A percentile compares a stretch with the other conserved stretches of the same genome.
Evolutionary conservation across 2,113 vertebrate species (phyloP).

Genomic region (Pyrgilauda ruficollis): DNA sequence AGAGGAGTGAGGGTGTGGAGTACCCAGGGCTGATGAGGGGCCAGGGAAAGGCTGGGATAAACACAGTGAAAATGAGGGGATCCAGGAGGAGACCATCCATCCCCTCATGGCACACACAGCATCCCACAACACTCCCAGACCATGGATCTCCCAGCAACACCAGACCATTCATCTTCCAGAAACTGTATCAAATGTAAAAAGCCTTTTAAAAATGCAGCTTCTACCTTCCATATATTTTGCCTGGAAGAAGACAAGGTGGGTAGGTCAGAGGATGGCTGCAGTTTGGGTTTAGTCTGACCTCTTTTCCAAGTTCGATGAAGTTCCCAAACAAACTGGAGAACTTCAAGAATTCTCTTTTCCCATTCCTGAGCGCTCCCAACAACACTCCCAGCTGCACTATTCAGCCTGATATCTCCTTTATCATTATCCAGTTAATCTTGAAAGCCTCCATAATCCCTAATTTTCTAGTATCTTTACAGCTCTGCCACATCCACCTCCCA

Average conservation of each 20-base stretch:
- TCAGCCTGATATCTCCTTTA: neutral
- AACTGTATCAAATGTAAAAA: rapidly evolving
- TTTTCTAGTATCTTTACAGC: neutral
- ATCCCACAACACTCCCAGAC: rapidly evolving
- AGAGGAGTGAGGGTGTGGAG: neutral
- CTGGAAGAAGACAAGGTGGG: neutral
- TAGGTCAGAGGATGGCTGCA: neutral
- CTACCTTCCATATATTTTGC: neutral
- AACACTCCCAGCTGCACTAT: neutral
- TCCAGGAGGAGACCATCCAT: neutral
- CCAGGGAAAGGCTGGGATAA: neutral
- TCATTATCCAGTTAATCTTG: neutral
- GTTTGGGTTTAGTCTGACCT: neutral
- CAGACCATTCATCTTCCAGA: neutral
- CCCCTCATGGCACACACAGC: neutral
- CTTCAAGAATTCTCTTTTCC: neutral
- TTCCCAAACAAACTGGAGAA: neutral
- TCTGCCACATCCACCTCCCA: neutral
- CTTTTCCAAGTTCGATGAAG: neutral
- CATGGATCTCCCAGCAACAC: neutral
- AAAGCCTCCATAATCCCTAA: neutral
- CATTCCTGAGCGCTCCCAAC: rapidly evolving
- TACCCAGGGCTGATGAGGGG: neutral
- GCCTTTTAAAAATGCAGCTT: neutral
- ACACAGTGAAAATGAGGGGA: neutral